phyloP scores from a whole-genome alignment of 2,888 invertebrate species.

The Zygogramma bicolorata region DNA sequence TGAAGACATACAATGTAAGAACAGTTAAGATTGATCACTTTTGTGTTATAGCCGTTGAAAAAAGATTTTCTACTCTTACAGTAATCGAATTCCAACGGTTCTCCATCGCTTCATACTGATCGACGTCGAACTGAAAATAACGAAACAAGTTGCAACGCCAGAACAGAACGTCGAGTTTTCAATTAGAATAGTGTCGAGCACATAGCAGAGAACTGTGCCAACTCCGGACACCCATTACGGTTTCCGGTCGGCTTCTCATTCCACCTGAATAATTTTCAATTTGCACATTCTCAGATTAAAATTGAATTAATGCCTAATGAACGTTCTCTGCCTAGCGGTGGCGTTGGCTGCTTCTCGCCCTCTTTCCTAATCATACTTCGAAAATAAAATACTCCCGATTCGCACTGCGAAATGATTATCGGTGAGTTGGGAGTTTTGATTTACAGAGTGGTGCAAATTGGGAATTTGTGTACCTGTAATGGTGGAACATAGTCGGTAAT shows the following conservation, averaged over 20 bases:
- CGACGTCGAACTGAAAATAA: background rate
- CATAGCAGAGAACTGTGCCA: conserved; percentile 56
- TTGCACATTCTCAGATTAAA: conserved; percentile 62
- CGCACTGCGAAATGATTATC: conserved; percentile 23
- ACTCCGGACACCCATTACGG: conserved; percentile 57
- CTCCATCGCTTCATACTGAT: background rate
- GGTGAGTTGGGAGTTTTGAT: conserved; percentile 32
- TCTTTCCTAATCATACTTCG: conserved; percentile 34
- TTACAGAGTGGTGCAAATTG: conserved; percentile 34
- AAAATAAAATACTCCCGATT: conserved; percentile 25
- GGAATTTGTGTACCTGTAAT: conserved; percentile 28
- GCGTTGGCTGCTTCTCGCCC: conserved; percentile 35
- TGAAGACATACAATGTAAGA: no score
- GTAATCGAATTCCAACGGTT: background rate
- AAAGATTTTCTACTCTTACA: background rate
- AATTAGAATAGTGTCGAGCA: conserved; percentile 55
- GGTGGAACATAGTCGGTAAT: background rate
- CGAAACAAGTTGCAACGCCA: conserved; percentile 12
- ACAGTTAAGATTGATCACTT: no score
- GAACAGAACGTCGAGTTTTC: conserved; percentile 52
- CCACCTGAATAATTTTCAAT: conserved; percentile 64
- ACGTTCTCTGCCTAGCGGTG: conserved; percentile 44
- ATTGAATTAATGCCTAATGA: conserved; percentile 63
- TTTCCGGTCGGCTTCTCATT: conserved; percentile 62
- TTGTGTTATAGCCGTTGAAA: no score